phyloP scores from a whole-genome alignment of 1,140 invertebrate genomes.

The Heliothis subflexa region DNA sequence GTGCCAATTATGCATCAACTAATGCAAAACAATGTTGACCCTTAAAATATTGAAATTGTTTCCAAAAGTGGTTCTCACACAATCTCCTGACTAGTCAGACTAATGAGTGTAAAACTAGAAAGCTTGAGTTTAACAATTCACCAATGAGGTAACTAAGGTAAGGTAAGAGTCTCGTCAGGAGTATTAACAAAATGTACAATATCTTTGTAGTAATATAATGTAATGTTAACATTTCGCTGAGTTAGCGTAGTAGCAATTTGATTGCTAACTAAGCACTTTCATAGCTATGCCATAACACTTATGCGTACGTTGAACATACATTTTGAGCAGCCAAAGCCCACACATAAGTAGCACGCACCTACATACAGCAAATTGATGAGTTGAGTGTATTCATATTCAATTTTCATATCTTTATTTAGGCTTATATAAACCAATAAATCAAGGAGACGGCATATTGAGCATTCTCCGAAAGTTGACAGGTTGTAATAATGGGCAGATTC shows the following conservation, averaged over 20 bases:
- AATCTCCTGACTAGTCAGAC: too few species aligned
- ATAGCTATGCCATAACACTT: background rate
- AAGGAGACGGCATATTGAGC: too few species aligned
- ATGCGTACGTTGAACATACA: background rate
- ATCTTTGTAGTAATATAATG: background rate
- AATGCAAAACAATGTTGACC: too few species aligned
- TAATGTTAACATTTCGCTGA: background rate
- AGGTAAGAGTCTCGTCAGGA: too few species aligned
- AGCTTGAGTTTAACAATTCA: too few species aligned
- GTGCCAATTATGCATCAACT: too few species aligned
- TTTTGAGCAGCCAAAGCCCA: background rate
- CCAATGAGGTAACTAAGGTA: too few species aligned
- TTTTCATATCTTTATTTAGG: too few species aligned
- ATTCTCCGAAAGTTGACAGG: background rate
- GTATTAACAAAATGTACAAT: background rate
- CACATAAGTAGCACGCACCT: background rate
- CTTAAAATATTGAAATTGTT: too few species aligned
- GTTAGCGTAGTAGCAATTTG: background rate
- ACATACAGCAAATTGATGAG: background rate
- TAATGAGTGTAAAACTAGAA: too few species aligned
- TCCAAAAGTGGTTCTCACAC: too few species aligned
- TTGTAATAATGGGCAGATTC: background rate
- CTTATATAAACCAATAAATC: too few species aligned
- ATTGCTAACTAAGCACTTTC: conserved; percentile 3
- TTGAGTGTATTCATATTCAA: background rate